phyloP scores from a whole-genome alignment of 1,140 invertebrate genomes.

The Macrotrachela quadricornifera region DNA sequence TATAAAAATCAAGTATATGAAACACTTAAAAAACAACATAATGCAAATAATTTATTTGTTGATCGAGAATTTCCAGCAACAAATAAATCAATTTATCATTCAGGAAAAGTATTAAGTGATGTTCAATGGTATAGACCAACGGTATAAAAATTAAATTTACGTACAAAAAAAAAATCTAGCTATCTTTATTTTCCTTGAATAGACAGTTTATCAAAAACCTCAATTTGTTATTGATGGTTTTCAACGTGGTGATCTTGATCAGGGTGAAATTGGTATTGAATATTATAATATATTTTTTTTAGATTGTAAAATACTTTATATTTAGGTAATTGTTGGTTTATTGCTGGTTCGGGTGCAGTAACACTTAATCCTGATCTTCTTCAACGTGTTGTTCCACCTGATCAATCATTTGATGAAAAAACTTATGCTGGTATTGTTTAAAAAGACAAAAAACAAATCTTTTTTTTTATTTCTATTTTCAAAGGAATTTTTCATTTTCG shows the following conservation, averaged over 20 bases:
- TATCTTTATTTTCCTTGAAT: too few species aligned
- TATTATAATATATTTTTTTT: not conserved
- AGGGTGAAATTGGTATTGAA: conserved; percentile 38
- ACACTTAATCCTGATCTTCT: not conserved
- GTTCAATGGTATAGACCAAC: conserved; percentile 3
- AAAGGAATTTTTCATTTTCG: conserved; percentile 27
- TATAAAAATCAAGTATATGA: too few species aligned
- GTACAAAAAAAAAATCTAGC: too few species aligned
- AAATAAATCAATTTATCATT: conserved; percentile 33
- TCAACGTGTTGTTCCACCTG: not conserved
- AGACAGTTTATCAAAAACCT: conserved; percentile 12
- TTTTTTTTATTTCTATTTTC: too few species aligned
- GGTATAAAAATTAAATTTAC: conserved; percentile 7
- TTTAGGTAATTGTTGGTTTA: conserved; percentile 7
- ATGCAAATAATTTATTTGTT: too few species aligned
- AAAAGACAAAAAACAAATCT: too few species aligned
- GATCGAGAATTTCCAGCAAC: conserved; percentile 44
- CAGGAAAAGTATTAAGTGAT: not conserved
- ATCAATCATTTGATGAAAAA: conserved; percentile 4
- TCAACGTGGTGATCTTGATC: conserved; percentile 36
- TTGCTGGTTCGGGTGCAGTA: not conserved
- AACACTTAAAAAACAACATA: too few species aligned
- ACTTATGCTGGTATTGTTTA: conserved; percentile 16
- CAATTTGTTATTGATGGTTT: conserved; percentile 12
- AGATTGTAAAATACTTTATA: too few species aligned